Evolutionary conservation across 2,113 vertebrate species (phyloP).

Genomic region (Pelobates fuscus): DNA sequence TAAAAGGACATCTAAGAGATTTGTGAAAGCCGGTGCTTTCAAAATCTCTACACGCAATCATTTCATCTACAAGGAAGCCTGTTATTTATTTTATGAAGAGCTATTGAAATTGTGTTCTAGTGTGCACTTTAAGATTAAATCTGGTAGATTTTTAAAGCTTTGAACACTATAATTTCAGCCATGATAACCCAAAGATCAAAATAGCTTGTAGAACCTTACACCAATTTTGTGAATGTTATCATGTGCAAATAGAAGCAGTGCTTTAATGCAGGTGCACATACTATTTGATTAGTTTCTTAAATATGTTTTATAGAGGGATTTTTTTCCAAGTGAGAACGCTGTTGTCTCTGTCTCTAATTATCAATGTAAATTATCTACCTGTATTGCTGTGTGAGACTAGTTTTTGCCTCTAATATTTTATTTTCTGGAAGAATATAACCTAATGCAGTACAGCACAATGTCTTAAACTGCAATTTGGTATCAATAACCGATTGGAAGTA

Average conservation of each 20-base stretch:
- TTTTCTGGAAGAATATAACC: too few species aligned
- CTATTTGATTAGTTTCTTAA: too few species aligned
- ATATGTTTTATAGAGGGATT: too few species aligned
- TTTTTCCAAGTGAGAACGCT: too few species aligned
- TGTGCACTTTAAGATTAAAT: slow-evolving; percentile 25
- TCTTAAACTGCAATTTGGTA: too few species aligned
- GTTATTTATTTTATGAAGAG: slow-evolving; percentile 32
- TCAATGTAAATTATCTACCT: too few species aligned
- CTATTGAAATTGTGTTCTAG: slow-evolving; percentile 30
- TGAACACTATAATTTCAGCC: slow-evolving; percentile 32
- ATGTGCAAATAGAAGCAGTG: background rate
- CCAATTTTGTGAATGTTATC: background rate
- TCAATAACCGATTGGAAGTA: too few species aligned
- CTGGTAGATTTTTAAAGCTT: slow-evolving; percentile 23
- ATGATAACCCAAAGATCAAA: slow-evolving; percentile 11
- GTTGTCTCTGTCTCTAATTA: too few species aligned
- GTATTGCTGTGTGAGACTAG: too few species aligned
- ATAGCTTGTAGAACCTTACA: background rate
- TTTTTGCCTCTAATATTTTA: too few species aligned
- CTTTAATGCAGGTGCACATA: too few species aligned
- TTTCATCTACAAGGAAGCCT: slow-evolving; percentile 32
- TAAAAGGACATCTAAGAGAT: background rate
- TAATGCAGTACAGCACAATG: too few species aligned
- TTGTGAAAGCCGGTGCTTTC: background rate
- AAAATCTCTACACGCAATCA: slow-evolving; percentile 15